Evolutionary conservation across 2,113 vertebrate genomes (phyloP), one percentile per base, ranked within the genome.

Genomic region (Orycteropus afer): DNA sequence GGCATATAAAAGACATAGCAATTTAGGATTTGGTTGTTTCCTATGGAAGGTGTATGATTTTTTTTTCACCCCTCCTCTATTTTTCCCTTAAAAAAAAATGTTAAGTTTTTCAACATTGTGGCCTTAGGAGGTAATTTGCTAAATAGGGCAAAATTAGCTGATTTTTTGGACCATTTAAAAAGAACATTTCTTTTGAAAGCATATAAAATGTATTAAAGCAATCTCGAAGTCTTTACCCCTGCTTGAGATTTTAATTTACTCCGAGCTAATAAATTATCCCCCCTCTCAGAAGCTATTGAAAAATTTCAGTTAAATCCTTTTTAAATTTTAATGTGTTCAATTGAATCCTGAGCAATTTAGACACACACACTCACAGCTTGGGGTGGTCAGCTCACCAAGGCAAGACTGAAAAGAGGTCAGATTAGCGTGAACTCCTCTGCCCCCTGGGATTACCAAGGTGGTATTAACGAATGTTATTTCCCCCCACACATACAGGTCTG

Each of bases 391-490:
- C 89, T 83, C 97, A 98, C 98, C 98, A 98, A 98, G 98, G 98
- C 79, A 97, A 97, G 97, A 89, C 96, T 99, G 99, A 99, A 99
- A 99, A 98, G 96, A 98, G 99, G 99, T 99, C 99, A 99, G 98
- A 99, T 98, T 98, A 98, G 94, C 95, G 91, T 65, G 95, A 98
- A 98, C 98, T 98, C 97, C 97, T 98, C 98, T 98, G 92, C 92
- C 98, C 95, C 97, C 95, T 96, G 98, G 98, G 98, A 98, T 96
- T 98, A 97, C 98, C 97, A 97, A 97, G 98, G 98, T 99, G 98
- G 97, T 98, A 97, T 98, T 99, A 99, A 99, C 99, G 98, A 99
- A 99, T 98, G 98, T 97, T 98, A 99, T 99, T 98, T 98, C 98
- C 97, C 98, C 94, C 63, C 74, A 67, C 85, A 94, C 34, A 73